Conservation (phyloP, 1,140 invertebrate species). For the Paraescarpia echinospica region DNA sequence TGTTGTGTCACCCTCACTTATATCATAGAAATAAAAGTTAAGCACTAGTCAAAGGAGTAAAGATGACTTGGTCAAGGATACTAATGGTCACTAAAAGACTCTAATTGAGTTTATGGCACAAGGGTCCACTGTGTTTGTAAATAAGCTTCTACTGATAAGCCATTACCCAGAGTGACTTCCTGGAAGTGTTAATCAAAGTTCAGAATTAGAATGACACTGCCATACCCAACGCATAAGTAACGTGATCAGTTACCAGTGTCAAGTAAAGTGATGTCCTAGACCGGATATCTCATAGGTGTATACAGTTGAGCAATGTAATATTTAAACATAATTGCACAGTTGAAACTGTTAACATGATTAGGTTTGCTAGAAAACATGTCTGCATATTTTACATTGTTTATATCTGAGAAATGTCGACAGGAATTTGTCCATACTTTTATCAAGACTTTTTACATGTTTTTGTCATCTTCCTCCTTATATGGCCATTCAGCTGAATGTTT, state of each 20-base stretch:
- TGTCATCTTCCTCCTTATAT: no score
- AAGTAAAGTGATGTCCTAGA: not conserved
- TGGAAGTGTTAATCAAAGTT: not conserved
- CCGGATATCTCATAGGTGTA: no score
- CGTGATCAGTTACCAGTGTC: not conserved
- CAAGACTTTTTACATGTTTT: no score
- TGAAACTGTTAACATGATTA: no score
- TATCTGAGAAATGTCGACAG: no score
- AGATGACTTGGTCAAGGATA: not conserved
- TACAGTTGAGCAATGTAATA: no score
- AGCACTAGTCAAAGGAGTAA: not conserved
- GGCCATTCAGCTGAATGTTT: no score
- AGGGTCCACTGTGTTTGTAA: not conserved
- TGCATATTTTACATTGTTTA: no score
- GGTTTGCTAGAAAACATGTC: no score
- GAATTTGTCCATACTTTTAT: no score
- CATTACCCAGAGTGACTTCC: not conserved
- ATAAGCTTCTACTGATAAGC: not conserved
- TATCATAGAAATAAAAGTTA: not conserved
- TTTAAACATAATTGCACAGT: no score
- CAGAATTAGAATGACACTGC: not conserved
- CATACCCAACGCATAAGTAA: not conserved
- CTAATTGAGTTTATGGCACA: not conserved
- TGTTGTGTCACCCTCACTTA: not conserved
- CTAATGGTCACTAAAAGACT: not conserved